Base-by-base conservation (phyloP, 2,797 vertebrate genomes). In the Discoglossus pictus region DNA sequence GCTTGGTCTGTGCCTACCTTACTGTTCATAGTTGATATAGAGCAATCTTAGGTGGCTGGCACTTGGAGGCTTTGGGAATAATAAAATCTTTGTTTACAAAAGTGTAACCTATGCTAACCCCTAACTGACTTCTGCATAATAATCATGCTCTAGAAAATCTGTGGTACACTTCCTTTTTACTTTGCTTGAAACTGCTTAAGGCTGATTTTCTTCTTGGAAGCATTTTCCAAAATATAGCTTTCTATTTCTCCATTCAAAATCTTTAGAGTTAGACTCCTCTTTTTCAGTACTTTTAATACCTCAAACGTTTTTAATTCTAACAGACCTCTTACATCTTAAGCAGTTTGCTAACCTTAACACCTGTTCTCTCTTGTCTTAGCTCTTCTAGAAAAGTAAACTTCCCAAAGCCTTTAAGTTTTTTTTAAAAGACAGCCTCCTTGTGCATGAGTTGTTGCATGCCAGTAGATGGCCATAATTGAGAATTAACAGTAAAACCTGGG, bases 1-100 rank as follows among this genome's bases (percentile, higher is more conserved):
- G 97, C 97, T 99, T 99, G 97, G 97, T 99, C 97, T 99, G 97
- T 99, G 94, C 95, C 97, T 95, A 94, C 92, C 94, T 99, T 98
- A 97, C 93, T 98, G 96, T 98, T 98, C 94, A 92, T 96, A 96
- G 94, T 97, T 95, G 86, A 89, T 65, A 89, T 95, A 93, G 88
- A 88, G 92, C 92, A 86, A 91, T 87, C 82, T 76, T 55, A 80
- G 86, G 90, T 78, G 87, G 90, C 85, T 86, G 90, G 91, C 89
- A 88, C 93, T 88, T 80, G 83, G 91, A 94, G 85, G 87, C 81
- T 89, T 84, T 89, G 87, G 89, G 88, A 88, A 74, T 38, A 74
- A 58, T 25, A 44, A 18, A 47, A 59, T 42, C 70, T 9, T 61
- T 79, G 65, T 74, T 76, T 59, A 0, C 67, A 69, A n/a, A n/a